phyloP scores from a whole-genome alignment of 2,888 invertebrate species.

The Leptura quadrifasciata region DNA sequence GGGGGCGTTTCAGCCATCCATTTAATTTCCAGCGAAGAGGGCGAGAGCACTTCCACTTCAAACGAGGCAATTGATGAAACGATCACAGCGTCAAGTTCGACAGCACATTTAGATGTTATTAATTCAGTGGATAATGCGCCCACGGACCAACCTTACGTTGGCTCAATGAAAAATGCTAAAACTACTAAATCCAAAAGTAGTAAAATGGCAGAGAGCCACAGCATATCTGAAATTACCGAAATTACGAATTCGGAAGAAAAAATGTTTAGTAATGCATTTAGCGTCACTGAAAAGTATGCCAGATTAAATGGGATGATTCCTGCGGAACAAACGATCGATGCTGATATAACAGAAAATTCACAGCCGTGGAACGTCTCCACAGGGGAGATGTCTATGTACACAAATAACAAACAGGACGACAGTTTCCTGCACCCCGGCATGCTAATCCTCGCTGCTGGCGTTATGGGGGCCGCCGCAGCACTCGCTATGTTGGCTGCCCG shows the following conservation, averaged over 20 bases:
- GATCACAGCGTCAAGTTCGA: not conserved
- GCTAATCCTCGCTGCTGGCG: slow-evolving; percentile 76
- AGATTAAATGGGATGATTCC: slow-evolving; percentile 44
- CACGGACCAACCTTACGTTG: not conserved
- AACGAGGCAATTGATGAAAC: not conserved
- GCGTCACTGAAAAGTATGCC: slow-evolving; percentile 39
- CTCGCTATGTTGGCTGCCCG: slow-evolving; percentile 73
- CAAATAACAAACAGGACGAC: slow-evolving; percentile 62
- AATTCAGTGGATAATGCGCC: slow-evolving; percentile 34
- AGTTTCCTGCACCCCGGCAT: slow-evolving; percentile 76
- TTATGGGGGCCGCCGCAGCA: slow-evolving; percentile 77
- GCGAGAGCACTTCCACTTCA: slow-evolving; percentile 13
- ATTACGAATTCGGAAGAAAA: slow-evolving; percentile 43
- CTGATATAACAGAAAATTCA: slow-evolving; percentile 58
- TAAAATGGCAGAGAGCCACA: slow-evolving; percentile 46
- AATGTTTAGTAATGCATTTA: slow-evolving; percentile 30
- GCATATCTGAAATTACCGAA: slow-evolving; percentile 51
- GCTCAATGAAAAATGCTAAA: slow-evolving; percentile 49
- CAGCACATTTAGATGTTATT: slow-evolving; percentile 16
- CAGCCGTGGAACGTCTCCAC: slow-evolving; percentile 60
- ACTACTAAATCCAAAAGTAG: slow-evolving; percentile 50
- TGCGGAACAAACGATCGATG: slow-evolving; percentile 46
- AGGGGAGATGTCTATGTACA: slow-evolving; percentile 67
- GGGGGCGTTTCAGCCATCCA: not conserved
- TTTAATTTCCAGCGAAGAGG: not conserved